Base-by-base conservation (phyloP, 2,797 vertebrate species). In the Adelosebastes latens region DNA sequence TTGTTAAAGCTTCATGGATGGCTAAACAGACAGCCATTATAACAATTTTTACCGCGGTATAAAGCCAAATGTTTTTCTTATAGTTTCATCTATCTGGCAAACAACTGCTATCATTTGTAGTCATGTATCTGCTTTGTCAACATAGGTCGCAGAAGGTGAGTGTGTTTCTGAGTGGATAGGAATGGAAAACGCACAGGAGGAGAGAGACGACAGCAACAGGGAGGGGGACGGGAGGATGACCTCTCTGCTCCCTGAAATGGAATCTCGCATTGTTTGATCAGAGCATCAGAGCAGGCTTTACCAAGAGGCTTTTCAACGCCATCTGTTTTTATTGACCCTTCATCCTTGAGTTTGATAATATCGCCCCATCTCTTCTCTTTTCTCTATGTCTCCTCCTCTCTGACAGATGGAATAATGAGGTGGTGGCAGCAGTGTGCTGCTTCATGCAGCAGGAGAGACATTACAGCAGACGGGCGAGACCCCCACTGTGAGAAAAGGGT, bases 321-420 rank as follows among this genome's bases (percentile, higher is more conserved):
- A 73, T 88, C 80, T 89, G 83, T 77, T 89, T 91, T 77, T 68
- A 81, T 77, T 89, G 90, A 94, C 90, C 87, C 86, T 66, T 88
- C 80, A 78, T 85, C 83, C 81, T 83, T 76, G 77, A 68, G 81
- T 66, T 69, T 70, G 66, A 87, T 82, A 84, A 68, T 13, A 12
- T 34, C 2, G 2, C 52, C 66, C 63, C 32, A 11, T 68, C 79
- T 66, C 36, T 68, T 18, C 55, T 75, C 53, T 11, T 10, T 79
- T 77, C 79, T 86, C 46, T 32, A 63, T 84, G 81, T 72, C 63
- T 70, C 20, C 49, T 68, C 55, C 67, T 77, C 69, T n/a, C 56
- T 79, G 75, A 84, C 71, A 68, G 77, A 75, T 74, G 87, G 77
- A 86, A 85, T 84, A 81, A 90, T 83, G 80, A 87, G 74, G 56